Percentiles rank a stretch among this genome's conserved stretches.
Conservation (phyloP, 1,140 invertebrate species). For the Lordiphosa collinella region DNA sequence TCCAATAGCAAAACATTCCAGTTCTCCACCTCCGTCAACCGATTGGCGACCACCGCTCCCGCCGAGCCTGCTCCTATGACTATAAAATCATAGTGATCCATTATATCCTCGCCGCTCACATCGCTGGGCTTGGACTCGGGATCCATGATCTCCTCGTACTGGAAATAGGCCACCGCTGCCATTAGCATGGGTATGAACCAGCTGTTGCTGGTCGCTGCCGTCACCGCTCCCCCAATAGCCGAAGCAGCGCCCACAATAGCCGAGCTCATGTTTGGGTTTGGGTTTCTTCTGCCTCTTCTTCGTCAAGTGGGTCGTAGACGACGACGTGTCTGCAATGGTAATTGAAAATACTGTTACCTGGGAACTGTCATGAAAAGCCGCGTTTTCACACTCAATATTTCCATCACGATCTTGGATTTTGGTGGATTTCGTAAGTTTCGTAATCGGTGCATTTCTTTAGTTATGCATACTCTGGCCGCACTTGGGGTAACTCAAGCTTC, state of each 20-base stretch:
- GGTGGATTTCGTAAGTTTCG: conserved; percentile 63
- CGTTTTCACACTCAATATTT: conserved; percentile 51
- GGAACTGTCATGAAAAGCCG: conserved; percentile 34
- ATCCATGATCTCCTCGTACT: conserved; percentile 88
- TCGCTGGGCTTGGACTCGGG: conserved; percentile 87
- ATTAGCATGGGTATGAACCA: conserved; percentile 90
- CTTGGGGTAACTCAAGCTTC: too few species aligned
- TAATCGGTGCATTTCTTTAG: conserved; percentile 35
- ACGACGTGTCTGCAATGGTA: conserved; percentile 49
- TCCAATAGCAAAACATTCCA: conserved; percentile 93
- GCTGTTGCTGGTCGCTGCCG: conserved; percentile 81
- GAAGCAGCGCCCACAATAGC: conserved; percentile 82
- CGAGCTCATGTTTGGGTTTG: conserved; percentile 50
- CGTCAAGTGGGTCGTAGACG: conserved; percentile 6
- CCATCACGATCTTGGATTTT: conserved; percentile 37
- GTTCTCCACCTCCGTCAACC: conserved; percentile 87
- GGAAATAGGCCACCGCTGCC: conserved; percentile 90
- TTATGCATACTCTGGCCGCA: conserved; percentile 36
- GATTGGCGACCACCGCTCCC: conserved; percentile 94
- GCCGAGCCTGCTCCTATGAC: conserved; percentile 96
- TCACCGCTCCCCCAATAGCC: conserved; percentile 81
- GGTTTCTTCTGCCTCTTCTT: conserved; percentile 1
- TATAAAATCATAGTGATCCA: conserved; percentile 90
- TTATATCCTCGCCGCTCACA: conserved; percentile 83
- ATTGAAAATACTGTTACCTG: conserved; percentile 11